A percentile compares a stretch with the other conserved stretches of the same genome.
These are phyloP conservation scores for Mesochorus sp. DNA, from an alignment of 2,888 invertebrate species.

Conservation along the genomic window DNA sequence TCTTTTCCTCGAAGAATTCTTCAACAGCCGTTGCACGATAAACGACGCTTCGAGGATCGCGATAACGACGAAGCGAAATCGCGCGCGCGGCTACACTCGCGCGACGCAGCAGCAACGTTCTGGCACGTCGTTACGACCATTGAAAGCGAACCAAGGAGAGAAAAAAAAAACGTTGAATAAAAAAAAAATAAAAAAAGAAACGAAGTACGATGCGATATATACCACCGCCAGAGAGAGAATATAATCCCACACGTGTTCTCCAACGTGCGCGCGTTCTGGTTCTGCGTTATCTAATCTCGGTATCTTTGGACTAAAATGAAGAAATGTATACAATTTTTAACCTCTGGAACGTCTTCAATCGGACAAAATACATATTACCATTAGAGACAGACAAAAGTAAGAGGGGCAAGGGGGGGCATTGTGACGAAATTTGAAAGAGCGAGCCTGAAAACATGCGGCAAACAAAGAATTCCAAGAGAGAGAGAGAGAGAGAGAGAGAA, in stretches of 20 bases:
- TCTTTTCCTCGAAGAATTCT: background rate
- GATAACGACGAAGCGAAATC: slow-evolving; percentile 36
- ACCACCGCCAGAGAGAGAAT: background rate
- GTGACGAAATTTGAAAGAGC: background rate
- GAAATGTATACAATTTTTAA: background rate
- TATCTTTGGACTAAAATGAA: background rate
- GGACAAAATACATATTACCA: background rate
- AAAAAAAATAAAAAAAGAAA: background rate
- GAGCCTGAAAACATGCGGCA: too few species aligned
- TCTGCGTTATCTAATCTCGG: slow-evolving; percentile 44
- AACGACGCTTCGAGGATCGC: slow-evolving; percentile 41
- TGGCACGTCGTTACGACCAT: background rate
- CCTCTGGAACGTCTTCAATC: background rate
- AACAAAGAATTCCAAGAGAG: too few species aligned
- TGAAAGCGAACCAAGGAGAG: background rate
- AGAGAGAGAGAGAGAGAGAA: slow-evolving; percentile 14
- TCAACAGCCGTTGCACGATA: slow-evolving; percentile 16
- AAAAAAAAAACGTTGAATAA: too few species aligned
- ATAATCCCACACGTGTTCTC: slow-evolving; percentile 24
- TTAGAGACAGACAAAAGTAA: background rate
- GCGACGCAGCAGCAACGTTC: slow-evolving; percentile 1
- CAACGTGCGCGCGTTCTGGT: slow-evolving; percentile 32
- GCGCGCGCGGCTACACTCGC: background rate
- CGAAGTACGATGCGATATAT: background rate
- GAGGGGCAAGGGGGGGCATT: background rate